Percentiles rank a stretch among this genome's conserved stretches.
Conservation (phyloP, 2,797 vertebrate genomes). For the Enteromius afrohamiltoni region DNA sequence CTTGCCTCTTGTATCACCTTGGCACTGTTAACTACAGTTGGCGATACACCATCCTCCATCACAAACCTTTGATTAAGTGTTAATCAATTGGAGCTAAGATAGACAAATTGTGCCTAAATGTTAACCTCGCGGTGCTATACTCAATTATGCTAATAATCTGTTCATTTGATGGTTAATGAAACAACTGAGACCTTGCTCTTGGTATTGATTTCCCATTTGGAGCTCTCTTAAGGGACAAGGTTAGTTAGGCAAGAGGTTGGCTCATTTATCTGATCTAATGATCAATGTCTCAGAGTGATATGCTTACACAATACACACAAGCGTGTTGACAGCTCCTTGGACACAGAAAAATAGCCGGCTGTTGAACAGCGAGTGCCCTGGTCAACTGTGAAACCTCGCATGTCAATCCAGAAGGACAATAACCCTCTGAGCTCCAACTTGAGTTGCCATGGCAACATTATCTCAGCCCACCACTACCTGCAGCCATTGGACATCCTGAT, state of each 20-base stretch:
- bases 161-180: slow-evolving; percentile 71
- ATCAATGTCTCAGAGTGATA: slow-evolving; percentile 23
- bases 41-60: slow-evolving; percentile 15
- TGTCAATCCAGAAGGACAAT: slow-evolving; percentile 59
- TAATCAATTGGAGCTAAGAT: slow-evolving; percentile 46
- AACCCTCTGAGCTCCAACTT: slow-evolving; percentile 73
- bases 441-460: slow-evolving; percentile 80
- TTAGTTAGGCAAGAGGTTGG: slow-evolving; percentile 66
- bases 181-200: slow-evolving; percentile 66
- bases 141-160: slow-evolving; percentile 72
- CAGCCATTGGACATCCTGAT: slow-evolving; percentile 83
- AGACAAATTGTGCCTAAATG: slow-evolving; percentile 43
- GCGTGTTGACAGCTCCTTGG: slow-evolving; percentile 10
- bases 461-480: slow-evolving; percentile 83
- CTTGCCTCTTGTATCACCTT: slow-evolving; percentile 21
- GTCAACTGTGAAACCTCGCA: slow-evolving; percentile 43
- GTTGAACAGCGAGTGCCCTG: slow-evolving; percentile 46
- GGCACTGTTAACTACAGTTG: slow-evolving; percentile 46
- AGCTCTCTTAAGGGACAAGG: slow-evolving; percentile 68
- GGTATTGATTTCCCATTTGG: slow-evolving; percentile 79
- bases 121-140: slow-evolving; percentile 42
- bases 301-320: slow-evolving; percentile 22
- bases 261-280: slow-evolving; percentile 40
- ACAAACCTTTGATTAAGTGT: slow-evolving; percentile 36
- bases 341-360: slow-evolving; percentile 17